Conservation (phyloP, 2,888 invertebrate genomes). For the Buathra laborator region DNA sequence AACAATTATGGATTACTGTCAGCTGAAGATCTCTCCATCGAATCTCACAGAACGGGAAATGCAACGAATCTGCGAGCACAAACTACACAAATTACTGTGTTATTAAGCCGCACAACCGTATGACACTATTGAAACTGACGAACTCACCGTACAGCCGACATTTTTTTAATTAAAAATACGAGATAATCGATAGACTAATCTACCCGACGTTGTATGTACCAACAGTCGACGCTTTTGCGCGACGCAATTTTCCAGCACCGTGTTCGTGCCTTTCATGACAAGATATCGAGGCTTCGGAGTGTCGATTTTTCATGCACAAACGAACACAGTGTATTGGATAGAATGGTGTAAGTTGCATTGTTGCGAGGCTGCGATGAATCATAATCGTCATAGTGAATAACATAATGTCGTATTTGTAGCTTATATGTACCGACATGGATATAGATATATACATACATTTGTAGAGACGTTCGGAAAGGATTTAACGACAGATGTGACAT, state of each 20-base stretch:
- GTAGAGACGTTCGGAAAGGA: conserved; percentile 8
- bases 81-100: neutral
- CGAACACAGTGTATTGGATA: neutral
- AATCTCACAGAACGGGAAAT: conserved; percentile 14
- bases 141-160: neutral
- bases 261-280: conserved; percentile 1
- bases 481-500: conserved; percentile 31
- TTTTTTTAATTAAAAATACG: conserved; percentile 1
- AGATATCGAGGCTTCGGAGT: neutral
- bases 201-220: neutral
- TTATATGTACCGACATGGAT: neutral
- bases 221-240: neutral
- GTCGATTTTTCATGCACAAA: neutral
- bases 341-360: conserved; percentile 37
- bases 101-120: conserved; percentile 28
- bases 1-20: neutral
- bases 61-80: neutral
- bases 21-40: neutral
- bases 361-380: conserved; percentile 50
- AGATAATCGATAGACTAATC: conserved; percentile 46
- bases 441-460: neutral
- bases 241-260: conserved; percentile 35
- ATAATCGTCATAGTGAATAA: conserved; percentile 22
- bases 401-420: conserved; percentile 3
- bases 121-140: conserved; percentile 16